Evolutionary conservation across 37 sponge, comb jelly and placozoan genomes (phyloP), one percentile per base, ranked within the genome.

Genomic region (Axinella damicornis): DNA sequence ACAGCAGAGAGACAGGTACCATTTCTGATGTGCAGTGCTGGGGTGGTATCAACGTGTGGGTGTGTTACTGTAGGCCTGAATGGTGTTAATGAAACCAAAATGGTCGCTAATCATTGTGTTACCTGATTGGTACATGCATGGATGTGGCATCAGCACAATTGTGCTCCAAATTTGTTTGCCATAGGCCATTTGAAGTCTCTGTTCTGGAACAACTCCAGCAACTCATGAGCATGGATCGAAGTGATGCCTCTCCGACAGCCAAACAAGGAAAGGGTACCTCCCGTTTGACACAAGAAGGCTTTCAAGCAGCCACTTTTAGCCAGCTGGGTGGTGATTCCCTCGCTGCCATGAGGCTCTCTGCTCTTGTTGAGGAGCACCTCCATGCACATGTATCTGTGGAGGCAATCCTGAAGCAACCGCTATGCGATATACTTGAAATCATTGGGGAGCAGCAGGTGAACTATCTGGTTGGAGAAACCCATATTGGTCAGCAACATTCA

Each of bases 311-410:
- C 16, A 46, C 83, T 24, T 83, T 89, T 66, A 68, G 83, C 35
- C 84, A 89, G 76, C 65, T 89, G 55, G 90, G 90, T 22, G 83
- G 84, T 39, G 90, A 89, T 59, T 89, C 90, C 1, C 57, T 89
- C 2, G 58, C 90, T 0, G 90, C 84, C 2, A 55, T 89, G 79
- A 54, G 31, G 22, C 71, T 81, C 9, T 63, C 79, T 18, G 41
- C 24, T 32, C 80, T 69, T 14, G 30, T 88, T 5, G 30, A 75
- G 60, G 71, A 80, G 58, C 57, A 69, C 28, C 61, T 88, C 21
- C 13, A 41, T 20, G 46, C 35, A 20, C 77, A 74, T 19, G 63
- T 88, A n/a, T 32, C 89, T 6, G 77, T 82, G 32, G 71, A 82
- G 40, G 24, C 16, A 18, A 53, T 88, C 14, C 40, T 88, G 61